Evolutionary conservation across 2,113 vertebrate species (phyloP).

Genomic region (Halcyon malimbica): DNA sequence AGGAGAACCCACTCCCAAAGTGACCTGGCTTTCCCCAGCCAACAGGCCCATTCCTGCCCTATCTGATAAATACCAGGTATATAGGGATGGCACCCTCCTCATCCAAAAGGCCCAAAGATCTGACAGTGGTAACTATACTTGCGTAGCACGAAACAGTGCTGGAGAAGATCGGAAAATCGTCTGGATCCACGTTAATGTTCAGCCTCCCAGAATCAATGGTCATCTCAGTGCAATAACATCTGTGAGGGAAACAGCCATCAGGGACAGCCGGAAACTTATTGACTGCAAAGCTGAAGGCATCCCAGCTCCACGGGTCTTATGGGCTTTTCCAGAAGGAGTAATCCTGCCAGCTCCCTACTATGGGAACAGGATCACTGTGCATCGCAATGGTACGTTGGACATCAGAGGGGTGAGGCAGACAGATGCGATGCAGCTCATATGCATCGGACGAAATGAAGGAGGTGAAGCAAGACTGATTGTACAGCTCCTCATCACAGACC

Average conservation of each 20-base stretch:
- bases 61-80: conserved; percentile 83
- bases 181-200: conserved; percentile 78
- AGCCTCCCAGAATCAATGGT: conserved; percentile 84
- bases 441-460: conserved; percentile 87
- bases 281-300: conserved; percentile 84
- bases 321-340: conserved; percentile 89
- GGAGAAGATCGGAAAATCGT: conserved; percentile 82
- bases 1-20: conserved; percentile 80
- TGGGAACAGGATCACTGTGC: conserved; percentile 84
- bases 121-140: conserved; percentile 92
- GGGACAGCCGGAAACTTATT: conserved; percentile 76
- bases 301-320: conserved; percentile 81
- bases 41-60: conserved; percentile 74
- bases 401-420: conserved; percentile 76
- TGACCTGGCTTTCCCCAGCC: conserved; percentile 87
- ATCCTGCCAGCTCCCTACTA: conserved; percentile 87
- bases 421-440: conserved; percentile 81
- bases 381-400: conserved; percentile 90
- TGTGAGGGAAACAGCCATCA: conserved; percentile 70
- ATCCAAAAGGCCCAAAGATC: conserved; percentile 85
- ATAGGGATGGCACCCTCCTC: conserved; percentile 82
- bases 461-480: conserved; percentile 85
- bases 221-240: conserved; percentile 61
- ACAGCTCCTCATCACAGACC: conserved; percentile 79
- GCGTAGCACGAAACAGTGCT: conserved; percentile 78